Percentiles rank a stretch among this genome's conserved stretches.
These are phyloP conservation scores for Pardalotus punctatus DNA, from an alignment of 2,113 vertebrate genomes.

Conservation along the genomic window DNA sequence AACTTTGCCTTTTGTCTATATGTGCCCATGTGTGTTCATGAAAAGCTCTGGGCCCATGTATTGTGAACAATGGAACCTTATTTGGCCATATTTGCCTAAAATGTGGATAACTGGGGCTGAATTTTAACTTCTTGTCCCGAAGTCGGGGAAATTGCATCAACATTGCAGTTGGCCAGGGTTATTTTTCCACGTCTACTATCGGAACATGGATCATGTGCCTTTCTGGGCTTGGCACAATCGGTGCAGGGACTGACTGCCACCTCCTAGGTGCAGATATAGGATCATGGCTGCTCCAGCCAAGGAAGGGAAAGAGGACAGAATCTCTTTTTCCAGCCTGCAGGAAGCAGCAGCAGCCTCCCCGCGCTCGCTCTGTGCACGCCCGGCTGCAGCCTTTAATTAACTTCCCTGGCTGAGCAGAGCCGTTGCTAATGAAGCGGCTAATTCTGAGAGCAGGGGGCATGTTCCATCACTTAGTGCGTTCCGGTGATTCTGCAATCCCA, in stretches of 20 bases:
- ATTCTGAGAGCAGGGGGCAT: conserved; percentile 53
- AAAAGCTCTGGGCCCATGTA: not conserved
- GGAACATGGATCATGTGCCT: rapidly evolving
- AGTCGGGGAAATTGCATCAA: not conserved
- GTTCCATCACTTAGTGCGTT: conserved; percentile 17
- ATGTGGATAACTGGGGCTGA: not conserved
- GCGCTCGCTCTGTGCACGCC: not conserved
- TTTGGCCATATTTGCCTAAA: not conserved
- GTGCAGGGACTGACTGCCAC: not conserved
- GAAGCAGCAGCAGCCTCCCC: not conserved
- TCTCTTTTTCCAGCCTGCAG: not conserved
- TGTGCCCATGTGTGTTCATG: not conserved
- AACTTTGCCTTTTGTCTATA: not conserved
- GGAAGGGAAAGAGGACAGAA: not conserved
- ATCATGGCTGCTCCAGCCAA: not conserved
- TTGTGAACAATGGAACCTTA: not conserved
- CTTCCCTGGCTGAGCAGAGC: conserved; percentile 55
- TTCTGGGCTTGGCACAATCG: not conserved
- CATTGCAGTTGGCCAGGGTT: not conserved
- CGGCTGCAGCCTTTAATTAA: conserved; percentile 64
- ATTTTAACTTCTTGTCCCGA: not conserved
- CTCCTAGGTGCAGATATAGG: not conserved
- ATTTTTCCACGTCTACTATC: not conserved
- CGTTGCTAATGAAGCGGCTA: conserved; percentile 55
- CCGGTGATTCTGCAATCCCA: not conserved